Conservation (phyloP, 2,888 invertebrate species). For the Cactoblastis cactorum region DNA sequence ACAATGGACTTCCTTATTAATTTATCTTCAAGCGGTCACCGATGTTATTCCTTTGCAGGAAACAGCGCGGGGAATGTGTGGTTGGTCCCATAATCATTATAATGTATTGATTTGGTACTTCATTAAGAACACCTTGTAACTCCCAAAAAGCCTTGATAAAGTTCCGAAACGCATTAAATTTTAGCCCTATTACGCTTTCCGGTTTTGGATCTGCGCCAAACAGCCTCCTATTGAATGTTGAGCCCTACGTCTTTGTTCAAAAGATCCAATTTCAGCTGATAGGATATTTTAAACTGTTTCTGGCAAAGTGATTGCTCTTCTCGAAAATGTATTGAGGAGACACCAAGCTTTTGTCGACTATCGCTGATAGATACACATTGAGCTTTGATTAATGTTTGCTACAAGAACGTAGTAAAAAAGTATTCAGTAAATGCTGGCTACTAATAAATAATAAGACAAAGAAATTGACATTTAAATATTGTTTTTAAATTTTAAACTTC, state of each 20-base stretch:
- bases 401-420: too few relatives aligned
- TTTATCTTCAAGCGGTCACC: too few relatives aligned
- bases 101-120: not conserved
- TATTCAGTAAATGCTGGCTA: too few relatives aligned
- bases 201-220: slow-evolving; percentile 33
- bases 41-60: too few relatives aligned
- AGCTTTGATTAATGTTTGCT: not conserved
- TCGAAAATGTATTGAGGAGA: slow-evolving; percentile 2
- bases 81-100: too few relatives aligned
- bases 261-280: not conserved
- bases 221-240: slow-evolving; percentile 13
- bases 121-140: not conserved
- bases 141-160: slow-evolving; percentile 16
- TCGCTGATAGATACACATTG: too few relatives aligned
- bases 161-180: slow-evolving; percentile 39
- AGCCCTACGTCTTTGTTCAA: not conserved
- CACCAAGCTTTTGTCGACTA: not conserved
- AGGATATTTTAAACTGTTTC: not conserved
- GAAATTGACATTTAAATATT: too few relatives aligned
- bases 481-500: too few relatives aligned
- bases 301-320: slow-evolving; percentile 1
- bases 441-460: too few relatives aligned
- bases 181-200: slow-evolving; percentile 35
- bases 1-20: too few relatives aligned
- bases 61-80: too few relatives aligned